These are phyloP conservation scores for Encarsia formosa DNA, from an alignment of 2,888 invertebrate genomes.

Conservation along the genomic window DNA sequence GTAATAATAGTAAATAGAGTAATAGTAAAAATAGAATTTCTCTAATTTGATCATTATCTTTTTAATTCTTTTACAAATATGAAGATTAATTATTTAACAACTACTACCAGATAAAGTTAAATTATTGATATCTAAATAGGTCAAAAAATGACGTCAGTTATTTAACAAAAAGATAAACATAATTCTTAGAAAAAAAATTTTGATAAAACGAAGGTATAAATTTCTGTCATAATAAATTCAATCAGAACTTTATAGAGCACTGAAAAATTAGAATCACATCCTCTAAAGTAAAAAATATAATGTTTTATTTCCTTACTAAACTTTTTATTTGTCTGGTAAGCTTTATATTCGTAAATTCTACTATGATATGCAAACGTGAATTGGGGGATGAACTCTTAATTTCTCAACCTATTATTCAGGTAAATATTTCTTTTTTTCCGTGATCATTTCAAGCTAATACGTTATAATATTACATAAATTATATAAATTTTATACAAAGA, in stretches of 20 bases:
- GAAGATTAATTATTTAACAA: conserved; percentile 47
- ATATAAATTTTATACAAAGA: neutral
- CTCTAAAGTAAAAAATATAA: neutral
- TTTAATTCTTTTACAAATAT: too few relatives aligned
- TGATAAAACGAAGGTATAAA: neutral
- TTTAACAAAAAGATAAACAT: too few relatives aligned
- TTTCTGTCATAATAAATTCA: neutral
- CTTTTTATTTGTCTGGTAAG: neutral
- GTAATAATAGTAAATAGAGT: too few relatives aligned
- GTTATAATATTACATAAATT: neutral
- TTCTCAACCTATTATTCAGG: neutral
- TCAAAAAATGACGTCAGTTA: too few relatives aligned
- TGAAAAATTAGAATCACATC: neutral
- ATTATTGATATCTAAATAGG: conserved; percentile 8
- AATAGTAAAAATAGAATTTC: too few relatives aligned
- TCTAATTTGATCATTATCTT: too few relatives aligned
- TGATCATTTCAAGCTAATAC: neutral
- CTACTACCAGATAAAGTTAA: conserved; percentile 43
- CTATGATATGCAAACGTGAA: conserved; percentile 2
- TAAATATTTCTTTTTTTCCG: neutral
- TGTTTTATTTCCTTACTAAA: neutral
- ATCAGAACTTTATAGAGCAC: neutral
- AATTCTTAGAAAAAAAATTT: neutral
- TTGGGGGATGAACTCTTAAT: conserved; percentile 1
- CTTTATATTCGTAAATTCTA: neutral